These are phyloP conservation scores for Agrochola macilenta DNA, from an alignment of 2,888 invertebrate genomes.

Conservation along the genomic window DNA sequence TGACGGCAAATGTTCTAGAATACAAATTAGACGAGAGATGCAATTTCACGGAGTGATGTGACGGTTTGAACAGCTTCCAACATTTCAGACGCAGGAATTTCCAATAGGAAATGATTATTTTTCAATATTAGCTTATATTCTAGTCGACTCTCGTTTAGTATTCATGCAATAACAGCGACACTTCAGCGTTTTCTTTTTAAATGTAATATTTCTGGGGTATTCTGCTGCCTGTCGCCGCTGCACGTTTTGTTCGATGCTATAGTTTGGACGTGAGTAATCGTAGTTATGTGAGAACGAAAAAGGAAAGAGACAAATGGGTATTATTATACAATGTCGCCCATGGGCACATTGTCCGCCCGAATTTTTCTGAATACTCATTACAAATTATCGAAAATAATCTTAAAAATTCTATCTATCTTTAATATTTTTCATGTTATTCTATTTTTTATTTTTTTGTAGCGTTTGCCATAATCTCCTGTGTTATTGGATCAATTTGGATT, in stretches of 20 bases:
- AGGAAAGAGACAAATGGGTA: too few relatives aligned
- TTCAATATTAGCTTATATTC: slow-evolving; percentile 70
- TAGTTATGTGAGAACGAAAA: background rate
- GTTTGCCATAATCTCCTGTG: too few relatives aligned
- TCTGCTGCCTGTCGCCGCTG: slow-evolving; percentile 22
- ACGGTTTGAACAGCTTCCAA: slow-evolving; percentile 81
- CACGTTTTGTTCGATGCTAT: slow-evolving; percentile 33
- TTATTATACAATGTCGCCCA: too few relatives aligned
- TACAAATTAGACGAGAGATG: slow-evolving; percentile 84
- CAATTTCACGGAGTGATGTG: slow-evolving; percentile 85
- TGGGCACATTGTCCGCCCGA: too few relatives aligned
- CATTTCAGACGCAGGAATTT: slow-evolving; percentile 78
- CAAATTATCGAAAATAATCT: too few relatives aligned
- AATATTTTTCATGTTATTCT: too few relatives aligned
- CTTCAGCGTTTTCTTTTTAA: slow-evolving; percentile 53
- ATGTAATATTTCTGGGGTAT: slow-evolving; percentile 51
- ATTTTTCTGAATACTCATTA: too few relatives aligned
- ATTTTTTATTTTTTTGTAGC: too few relatives aligned
- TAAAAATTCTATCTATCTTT: too few relatives aligned
- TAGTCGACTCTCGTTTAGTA: slow-evolving; percentile 65
- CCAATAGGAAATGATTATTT: slow-evolving; percentile 82
- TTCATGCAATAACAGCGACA: slow-evolving; percentile 64
- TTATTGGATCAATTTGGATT: too few relatives aligned
- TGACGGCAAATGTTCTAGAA: slow-evolving; percentile 78
- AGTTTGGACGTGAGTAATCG: slow-evolving; percentile 25